phyloP scores from a whole-genome alignment of 2,113 vertebrate genomes.

The Calypte anna region DNA sequence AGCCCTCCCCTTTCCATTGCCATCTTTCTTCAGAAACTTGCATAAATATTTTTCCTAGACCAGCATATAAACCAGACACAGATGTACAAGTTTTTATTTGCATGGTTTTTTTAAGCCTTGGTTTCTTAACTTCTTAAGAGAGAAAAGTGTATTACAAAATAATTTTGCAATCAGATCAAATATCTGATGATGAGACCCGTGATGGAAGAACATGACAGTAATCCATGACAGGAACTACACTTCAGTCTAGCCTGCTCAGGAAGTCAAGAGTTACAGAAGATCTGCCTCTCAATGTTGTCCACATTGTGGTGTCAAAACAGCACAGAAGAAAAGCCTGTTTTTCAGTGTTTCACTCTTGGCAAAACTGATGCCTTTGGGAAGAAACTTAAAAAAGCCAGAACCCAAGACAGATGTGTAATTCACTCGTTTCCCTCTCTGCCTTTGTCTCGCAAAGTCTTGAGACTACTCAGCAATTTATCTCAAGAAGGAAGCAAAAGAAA shows the following conservation, averaged over 20 bases:
- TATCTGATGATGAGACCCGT: neutral
- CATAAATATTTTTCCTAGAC: neutral
- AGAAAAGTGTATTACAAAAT: constrained; percentile 5
- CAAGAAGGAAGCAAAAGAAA: neutral
- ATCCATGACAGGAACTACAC: neutral
- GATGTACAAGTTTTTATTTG: neutral
- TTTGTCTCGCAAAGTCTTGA: neutral
- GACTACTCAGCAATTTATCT: neutral
- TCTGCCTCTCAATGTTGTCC: neutral
- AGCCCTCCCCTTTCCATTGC: neutral
- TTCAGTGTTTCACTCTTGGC: neutral
- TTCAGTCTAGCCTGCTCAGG: neutral
- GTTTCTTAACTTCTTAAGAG: neutral
- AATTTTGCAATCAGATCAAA: neutral
- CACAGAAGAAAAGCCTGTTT: neutral
- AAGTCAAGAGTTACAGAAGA: neutral
- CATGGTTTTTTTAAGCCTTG: neutral
- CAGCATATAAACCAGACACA: neutral
- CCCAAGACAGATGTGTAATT: neutral
- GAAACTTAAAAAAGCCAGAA: neutral
- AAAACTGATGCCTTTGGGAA: neutral
- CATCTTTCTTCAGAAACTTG: neutral
- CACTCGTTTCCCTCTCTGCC: neutral
- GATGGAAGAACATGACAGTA: neutral
- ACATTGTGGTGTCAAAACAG: neutral